Conservation (phyloP, 2,797 vertebrate species). For the Naso thynnoides region DNA sequence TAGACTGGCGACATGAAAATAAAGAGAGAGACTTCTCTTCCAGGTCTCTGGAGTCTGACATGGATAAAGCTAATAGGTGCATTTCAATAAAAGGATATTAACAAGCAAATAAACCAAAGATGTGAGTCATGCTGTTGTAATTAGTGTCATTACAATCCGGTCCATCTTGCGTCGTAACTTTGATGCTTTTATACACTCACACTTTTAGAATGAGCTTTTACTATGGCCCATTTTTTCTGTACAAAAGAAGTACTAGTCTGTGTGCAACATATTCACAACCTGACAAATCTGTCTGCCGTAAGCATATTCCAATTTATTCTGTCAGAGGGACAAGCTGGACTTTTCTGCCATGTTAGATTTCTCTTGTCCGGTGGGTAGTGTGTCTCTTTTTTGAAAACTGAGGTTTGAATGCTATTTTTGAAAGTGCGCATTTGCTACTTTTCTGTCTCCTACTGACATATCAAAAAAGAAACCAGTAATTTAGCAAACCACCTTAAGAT, state of each 20-base stretch:
- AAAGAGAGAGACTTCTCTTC: slow-evolving; percentile 53
- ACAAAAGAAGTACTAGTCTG: neutral
- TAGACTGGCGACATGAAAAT: slow-evolving; percentile 66
- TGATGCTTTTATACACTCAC: slow-evolving; percentile 7
- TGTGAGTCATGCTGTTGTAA: slow-evolving; percentile 32
- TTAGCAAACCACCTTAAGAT: neutral
- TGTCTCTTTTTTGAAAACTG: neutral
- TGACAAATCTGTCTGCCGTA: slow-evolving; percentile 26
- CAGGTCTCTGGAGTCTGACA: slow-evolving; percentile 57
- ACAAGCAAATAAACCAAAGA: slow-evolving; percentile 37
- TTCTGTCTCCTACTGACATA: neutral
- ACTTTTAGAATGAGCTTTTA: slow-evolving; percentile 10
- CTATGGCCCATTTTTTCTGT: neutral
- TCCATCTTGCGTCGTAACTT: neutral
- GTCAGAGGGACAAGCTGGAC: slow-evolving; percentile 1
- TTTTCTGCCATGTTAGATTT: slow-evolving; percentile 7
- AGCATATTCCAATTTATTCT: slow-evolving; percentile 20
- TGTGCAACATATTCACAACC: slow-evolving; percentile 21
- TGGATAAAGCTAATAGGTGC: slow-evolving; percentile 56
- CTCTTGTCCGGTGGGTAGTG: neutral
- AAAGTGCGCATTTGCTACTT: neutral
- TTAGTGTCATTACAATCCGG: neutral
- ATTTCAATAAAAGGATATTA: slow-evolving; percentile 63
- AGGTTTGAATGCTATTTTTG: slow-evolving; percentile 1
- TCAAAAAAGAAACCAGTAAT: neutral